Evolutionary conservation across 2,797 vertebrate species (phyloP).

Genomic region (Loriculus beryllinus): DNA sequence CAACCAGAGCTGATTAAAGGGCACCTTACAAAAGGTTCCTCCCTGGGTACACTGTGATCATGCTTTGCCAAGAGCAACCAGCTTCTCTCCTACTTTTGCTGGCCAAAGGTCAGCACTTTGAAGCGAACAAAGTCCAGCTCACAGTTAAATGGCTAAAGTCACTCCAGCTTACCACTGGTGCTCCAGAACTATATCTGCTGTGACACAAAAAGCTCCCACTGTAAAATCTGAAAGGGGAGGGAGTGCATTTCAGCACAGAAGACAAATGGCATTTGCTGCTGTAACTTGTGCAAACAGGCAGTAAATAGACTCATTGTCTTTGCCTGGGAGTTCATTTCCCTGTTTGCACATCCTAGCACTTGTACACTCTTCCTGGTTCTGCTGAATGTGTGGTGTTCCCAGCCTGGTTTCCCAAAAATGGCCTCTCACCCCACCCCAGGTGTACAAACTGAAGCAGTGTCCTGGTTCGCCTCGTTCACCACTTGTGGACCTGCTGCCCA

Average conservation of each 20-base stretch:
- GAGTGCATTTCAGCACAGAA: background rate
- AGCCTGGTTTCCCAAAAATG: background rate
- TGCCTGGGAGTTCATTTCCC: background rate
- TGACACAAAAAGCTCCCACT: background rate
- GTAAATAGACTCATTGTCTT: conserved; percentile 1
- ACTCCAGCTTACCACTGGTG: background rate
- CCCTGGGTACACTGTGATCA: conserved; percentile 32
- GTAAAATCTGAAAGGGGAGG: background rate
- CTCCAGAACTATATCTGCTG: background rate
- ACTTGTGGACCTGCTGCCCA: background rate
- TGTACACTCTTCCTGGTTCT: background rate
- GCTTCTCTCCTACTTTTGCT: background rate
- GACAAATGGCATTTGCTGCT: background rate
- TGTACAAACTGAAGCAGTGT: accelerated
- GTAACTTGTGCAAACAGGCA: conserved; percentile 7
- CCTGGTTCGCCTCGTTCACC: background rate
- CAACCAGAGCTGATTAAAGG: conserved; percentile 1
- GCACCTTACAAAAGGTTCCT: conserved; percentile 51
- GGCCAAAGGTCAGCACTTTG: background rate
- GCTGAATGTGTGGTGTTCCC: background rate
- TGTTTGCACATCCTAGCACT: conserved; percentile 10
- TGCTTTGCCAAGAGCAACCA: background rate
- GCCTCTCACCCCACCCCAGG: background rate
- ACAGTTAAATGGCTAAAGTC: background rate
- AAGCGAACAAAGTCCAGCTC: background rate